These are phyloP conservation scores for Lagria hirta DNA, from an alignment of 2,888 invertebrate genomes.

Conservation along the genomic window DNA sequence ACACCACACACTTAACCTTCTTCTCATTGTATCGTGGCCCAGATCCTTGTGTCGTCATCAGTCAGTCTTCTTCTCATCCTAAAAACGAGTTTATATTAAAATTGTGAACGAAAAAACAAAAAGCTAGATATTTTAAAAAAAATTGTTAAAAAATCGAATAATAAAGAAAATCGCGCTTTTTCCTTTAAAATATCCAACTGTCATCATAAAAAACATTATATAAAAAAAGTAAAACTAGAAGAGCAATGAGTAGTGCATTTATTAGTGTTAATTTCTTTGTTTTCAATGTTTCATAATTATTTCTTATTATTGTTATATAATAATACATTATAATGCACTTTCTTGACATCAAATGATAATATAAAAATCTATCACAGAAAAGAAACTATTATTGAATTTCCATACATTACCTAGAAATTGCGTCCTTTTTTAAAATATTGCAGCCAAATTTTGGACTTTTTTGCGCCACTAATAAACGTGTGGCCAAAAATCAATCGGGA, in stretches of 20 bases:
- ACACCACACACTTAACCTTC: no score
- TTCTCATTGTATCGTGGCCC: no score
- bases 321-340: slow-evolving; percentile 11
- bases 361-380: slow-evolving; percentile 21
- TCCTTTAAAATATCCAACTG: no score
- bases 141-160: no score
- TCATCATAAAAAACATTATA: slow-evolving; percentile 5
- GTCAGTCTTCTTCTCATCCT: no score
- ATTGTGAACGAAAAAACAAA: no score
- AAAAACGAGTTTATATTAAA: no score
- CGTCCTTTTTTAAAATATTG: slow-evolving; percentile 25
- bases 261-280: slow-evolving; percentile 3
- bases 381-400: slow-evolving; percentile 25
- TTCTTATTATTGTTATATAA: slow-evolving; percentile 3
- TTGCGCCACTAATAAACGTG: slow-evolving; percentile 20
- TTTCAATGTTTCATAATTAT: slow-evolving; percentile 6
- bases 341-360: slow-evolving; percentile 8
- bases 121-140: no score
- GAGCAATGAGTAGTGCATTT: slow-evolving; percentile 20
- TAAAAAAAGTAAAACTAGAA: slow-evolving; percentile 14
- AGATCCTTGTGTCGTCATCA: no score
- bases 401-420: slow-evolving; percentile 27
- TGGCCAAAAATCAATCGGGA: slow-evolving; percentile 21
- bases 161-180: no score
- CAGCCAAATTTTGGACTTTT: slow-evolving; percentile 24